These are phyloP conservation scores for Bubo scandiacus DNA, from an alignment of 2,113 vertebrate genomes.

Conservation along the genomic window DNA sequence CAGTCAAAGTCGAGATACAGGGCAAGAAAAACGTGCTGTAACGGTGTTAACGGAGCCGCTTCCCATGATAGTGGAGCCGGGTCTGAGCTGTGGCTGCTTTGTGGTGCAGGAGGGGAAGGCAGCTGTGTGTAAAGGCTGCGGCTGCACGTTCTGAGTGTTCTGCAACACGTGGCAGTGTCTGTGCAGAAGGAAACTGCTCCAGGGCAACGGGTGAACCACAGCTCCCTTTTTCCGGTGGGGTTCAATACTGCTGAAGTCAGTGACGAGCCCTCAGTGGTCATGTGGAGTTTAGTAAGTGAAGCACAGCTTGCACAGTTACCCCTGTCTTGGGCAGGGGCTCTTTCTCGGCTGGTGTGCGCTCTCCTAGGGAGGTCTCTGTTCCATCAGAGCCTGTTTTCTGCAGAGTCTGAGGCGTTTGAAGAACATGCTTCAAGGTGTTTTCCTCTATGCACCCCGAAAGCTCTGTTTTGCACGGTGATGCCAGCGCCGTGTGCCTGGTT, in stretches of 20 bases:
- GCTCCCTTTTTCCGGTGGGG: rapidly evolving
- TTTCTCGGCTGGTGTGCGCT: rapidly evolving
- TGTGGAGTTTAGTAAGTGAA: neutral
- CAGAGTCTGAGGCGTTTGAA: neutral
- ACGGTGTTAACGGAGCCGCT: neutral
- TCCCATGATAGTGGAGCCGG: neutral
- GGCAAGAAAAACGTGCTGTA: rapidly evolving
- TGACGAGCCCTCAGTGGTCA: neutral
- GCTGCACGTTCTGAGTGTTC: rapidly evolving
- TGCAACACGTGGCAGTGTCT: rapidly evolving
- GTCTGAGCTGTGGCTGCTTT: neutral
- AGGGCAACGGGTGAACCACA: too few species aligned
- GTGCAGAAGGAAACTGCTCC: neutral
- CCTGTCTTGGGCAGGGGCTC: neutral
- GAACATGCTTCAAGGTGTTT: neutral
- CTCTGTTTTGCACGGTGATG: neutral
- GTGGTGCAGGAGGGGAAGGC: neutral
- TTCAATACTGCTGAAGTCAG: rapidly evolving
- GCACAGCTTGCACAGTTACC: rapidly evolving
- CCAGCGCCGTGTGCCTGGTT: neutral
- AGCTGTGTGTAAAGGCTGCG: neutral
- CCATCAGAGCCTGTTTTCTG: neutral
- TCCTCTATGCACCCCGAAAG: neutral
- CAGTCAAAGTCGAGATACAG: neutral
- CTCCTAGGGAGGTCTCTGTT: neutral